Conservation (phyloP, 2,113 vertebrate species). For the Hemichromis elongatus region DNA sequence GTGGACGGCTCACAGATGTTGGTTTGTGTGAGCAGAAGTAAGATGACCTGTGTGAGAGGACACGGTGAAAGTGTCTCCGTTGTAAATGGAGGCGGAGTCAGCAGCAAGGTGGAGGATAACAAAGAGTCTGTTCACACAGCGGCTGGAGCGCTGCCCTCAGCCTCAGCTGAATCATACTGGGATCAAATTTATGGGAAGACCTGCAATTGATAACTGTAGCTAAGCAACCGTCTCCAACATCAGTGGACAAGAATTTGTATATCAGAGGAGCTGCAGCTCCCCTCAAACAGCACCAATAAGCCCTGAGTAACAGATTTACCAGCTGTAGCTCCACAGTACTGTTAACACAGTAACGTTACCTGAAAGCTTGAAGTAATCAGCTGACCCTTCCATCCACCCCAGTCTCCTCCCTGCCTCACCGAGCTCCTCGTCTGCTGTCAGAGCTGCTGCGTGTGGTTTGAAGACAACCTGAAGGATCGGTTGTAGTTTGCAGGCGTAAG, state of each 20-base stretch:
- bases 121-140: neutral
- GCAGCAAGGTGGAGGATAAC: neutral
- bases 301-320: neutral
- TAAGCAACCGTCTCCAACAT: neutral
- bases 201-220: neutral
- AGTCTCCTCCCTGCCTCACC: neutral
- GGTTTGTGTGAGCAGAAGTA: neutral
- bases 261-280: neutral
- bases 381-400: neutral
- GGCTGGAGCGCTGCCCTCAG: neutral
- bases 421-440: neutral
- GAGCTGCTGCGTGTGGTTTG: neutral
- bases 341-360: neutral
- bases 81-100: neutral
- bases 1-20: neutral
- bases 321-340: neutral
- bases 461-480: neutral
- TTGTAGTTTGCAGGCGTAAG: neutral
- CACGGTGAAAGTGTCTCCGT: neutral
- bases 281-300: neutral
- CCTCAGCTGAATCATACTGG: neutral
- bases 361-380: neutral
- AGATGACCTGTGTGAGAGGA: neutral
- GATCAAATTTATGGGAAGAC: neutral
- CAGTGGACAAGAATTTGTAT: neutral